A percentile compares a stretch with the other conserved stretches of the same genome.
Evolutionary conservation across 2,797 vertebrate genomes (phyloP).

Genomic region (Eulemur rubriventer): DNA sequence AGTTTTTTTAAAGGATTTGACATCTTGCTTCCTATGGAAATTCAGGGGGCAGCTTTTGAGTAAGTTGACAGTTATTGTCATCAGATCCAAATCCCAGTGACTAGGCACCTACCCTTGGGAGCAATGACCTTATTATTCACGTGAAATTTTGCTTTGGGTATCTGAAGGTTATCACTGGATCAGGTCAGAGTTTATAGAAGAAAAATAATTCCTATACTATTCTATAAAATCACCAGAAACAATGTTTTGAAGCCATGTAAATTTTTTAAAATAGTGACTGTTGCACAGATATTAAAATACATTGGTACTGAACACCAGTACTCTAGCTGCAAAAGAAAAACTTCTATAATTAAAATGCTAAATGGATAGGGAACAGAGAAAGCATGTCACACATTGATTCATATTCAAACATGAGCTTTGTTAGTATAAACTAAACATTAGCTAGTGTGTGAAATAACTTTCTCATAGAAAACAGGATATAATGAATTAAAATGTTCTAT

Average conservation of each 20-base stretch:
- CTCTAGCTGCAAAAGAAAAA: slow-evolving; percentile 38
- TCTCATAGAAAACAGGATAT: slow-evolving; percentile 26
- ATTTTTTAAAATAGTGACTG: slow-evolving; percentile 12
- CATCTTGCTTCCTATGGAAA: slow-evolving; percentile 40
- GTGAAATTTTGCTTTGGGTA: slow-evolving; percentile 33
- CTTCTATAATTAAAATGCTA: slow-evolving; percentile 51
- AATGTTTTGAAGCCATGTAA: neutral
- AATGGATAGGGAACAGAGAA: slow-evolving; percentile 33
- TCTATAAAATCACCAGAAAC: neutral
- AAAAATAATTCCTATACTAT: slow-evolving; percentile 3
- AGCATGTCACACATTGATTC: slow-evolving; percentile 46
- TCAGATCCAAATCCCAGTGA: neutral
- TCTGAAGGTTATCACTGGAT: slow-evolving; percentile 22
- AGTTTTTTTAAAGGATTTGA: slow-evolving; percentile 49
- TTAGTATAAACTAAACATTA: slow-evolving; percentile 55
- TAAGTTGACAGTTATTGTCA: slow-evolving; percentile 4
- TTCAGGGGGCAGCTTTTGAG: neutral
- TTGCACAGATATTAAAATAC: slow-evolving; percentile 37
- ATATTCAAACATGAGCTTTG: slow-evolving; percentile 23
- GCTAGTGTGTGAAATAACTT: slow-evolving; percentile 44
- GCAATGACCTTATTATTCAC: neutral
- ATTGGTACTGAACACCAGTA: slow-evolving; percentile 8
- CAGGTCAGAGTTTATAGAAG: slow-evolving; percentile 41
- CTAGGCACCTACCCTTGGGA: neutral
- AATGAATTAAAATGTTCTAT: slow-evolving; percentile 37